Conservation (phyloP, 2,888 invertebrate species). For the Theretra japonica region DNA sequence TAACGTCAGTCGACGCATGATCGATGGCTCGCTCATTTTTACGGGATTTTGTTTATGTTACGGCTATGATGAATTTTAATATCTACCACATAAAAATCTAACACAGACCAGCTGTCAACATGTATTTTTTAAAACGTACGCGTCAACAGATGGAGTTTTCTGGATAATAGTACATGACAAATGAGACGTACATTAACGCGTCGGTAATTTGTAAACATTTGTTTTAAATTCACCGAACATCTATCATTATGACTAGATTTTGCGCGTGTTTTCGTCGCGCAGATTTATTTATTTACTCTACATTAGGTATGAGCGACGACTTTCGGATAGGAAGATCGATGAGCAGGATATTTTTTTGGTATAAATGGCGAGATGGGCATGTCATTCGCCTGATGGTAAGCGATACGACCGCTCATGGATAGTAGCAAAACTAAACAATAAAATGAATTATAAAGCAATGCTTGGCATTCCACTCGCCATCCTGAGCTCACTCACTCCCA, state of each 20-base stretch:
- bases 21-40: constrained; percentile 45
- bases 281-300: too few relatives aligned
- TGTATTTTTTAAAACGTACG: background rate
- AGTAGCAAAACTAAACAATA: too few relatives aligned
- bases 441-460: too few relatives aligned
- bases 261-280: background rate
- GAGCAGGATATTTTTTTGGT: too few relatives aligned
- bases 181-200: background rate
- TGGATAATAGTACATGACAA: background rate
- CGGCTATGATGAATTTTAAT: constrained; percentile 34
- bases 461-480: too few relatives aligned
- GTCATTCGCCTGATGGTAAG: too few relatives aligned
- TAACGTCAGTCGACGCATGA: constrained; percentile 46
- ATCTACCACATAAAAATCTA: background rate
- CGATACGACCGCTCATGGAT: too few relatives aligned
- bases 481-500: too few relatives aligned
- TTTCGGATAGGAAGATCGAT: too few relatives aligned
- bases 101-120: background rate
- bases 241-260: too few relatives aligned
- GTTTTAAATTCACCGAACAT: background rate
- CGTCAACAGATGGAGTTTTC: background rate
- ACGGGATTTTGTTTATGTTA: constrained; percentile 42
- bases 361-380: too few relatives aligned
- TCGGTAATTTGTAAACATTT: background rate
- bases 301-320: too few relatives aligned